These are phyloP conservation scores for Chymomyza costata DNA, from an alignment of 1,140 invertebrate species.

Conservation along the genomic window DNA sequence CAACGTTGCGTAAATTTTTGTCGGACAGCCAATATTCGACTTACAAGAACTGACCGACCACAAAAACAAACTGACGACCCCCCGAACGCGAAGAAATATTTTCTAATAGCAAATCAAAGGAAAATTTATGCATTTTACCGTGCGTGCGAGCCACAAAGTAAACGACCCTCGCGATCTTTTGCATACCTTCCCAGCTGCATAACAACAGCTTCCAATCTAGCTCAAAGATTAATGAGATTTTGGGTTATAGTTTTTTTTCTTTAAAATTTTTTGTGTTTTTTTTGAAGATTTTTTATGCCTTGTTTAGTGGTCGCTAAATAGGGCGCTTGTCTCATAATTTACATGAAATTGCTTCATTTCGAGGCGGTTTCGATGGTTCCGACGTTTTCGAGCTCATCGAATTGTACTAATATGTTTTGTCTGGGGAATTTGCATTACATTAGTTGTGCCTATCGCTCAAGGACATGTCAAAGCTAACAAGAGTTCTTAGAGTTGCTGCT, in stretches of 20 bases:
- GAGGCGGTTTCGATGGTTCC: conserved; percentile 21
- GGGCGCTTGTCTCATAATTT: conserved; percentile 71
- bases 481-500: background rate
- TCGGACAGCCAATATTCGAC: conserved; percentile 28
- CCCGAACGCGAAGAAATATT: no score
- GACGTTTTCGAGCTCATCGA: conserved; percentile 19
- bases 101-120: conserved; percentile 44
- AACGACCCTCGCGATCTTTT: conserved; percentile 51
- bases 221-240: conserved; percentile 68
- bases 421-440: conserved; percentile 25
- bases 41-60: conserved; percentile 41
- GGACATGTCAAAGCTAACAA: conserved; percentile 28
- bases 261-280: conserved; percentile 13
- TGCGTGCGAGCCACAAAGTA: conserved; percentile 25
- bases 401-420: conserved; percentile 3
- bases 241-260: conserved; percentile 33
- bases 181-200: conserved; percentile 35
- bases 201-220: conserved; percentile 22
- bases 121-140: conserved; percentile 49
- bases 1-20: conserved; percentile 30
- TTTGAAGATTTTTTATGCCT: conserved; percentile 56
- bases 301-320: conserved; percentile 58
- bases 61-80: conserved; percentile 42
- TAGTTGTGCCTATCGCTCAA: conserved; percentile 20
- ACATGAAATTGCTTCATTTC: conserved; percentile 72